A percentile compares a stretch with the other conserved stretches of the same genome.
phyloP scores from a whole-genome alignment of 2,113 vertebrate genomes.

The Atlantisia rogersi region DNA sequence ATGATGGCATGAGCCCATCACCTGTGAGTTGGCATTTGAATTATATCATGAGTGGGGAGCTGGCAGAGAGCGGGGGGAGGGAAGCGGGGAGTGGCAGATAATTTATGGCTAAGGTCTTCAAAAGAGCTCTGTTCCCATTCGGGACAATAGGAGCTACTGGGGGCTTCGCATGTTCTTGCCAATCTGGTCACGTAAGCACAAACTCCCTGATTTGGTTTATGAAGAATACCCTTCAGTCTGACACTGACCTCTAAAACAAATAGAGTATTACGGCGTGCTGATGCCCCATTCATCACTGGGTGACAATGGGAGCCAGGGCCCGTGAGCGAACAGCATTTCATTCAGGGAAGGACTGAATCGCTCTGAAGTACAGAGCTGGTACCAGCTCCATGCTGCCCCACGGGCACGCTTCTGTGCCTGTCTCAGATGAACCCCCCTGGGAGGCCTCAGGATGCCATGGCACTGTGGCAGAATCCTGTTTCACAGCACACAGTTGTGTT shows the following conservation, averaged over 20 bases:
- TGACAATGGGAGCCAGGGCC: slow-evolving; percentile 54
- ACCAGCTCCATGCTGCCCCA: background rate
- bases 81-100: background rate
- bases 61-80: background rate
- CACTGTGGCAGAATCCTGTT: fast-evolving
- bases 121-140: slow-evolving; percentile 51
- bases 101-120: slow-evolving; percentile 57
- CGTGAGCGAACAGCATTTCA: background rate
- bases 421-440: fast-evolving
- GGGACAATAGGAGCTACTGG: slow-evolving; percentile 48
- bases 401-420: background rate
- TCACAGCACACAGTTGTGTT: fast-evolving
- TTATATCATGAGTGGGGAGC: background rate
- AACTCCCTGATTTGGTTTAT: slow-evolving; percentile 25
- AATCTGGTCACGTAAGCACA: slow-evolving; percentile 65
- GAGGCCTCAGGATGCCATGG: fast-evolving
- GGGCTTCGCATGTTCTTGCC: slow-evolving; percentile 16
- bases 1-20: background rate
- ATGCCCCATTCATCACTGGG: slow-evolving; percentile 62
- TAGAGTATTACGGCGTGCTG: slow-evolving; percentile 38
- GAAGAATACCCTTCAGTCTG: slow-evolving; percentile 69
- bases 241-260: slow-evolving; percentile 71
- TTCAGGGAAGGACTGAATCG: background rate
- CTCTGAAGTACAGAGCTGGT: background rate
- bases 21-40: background rate